Conservation (phyloP, 2,888 invertebrate genomes). For the Stenurella melanura region DNA sequence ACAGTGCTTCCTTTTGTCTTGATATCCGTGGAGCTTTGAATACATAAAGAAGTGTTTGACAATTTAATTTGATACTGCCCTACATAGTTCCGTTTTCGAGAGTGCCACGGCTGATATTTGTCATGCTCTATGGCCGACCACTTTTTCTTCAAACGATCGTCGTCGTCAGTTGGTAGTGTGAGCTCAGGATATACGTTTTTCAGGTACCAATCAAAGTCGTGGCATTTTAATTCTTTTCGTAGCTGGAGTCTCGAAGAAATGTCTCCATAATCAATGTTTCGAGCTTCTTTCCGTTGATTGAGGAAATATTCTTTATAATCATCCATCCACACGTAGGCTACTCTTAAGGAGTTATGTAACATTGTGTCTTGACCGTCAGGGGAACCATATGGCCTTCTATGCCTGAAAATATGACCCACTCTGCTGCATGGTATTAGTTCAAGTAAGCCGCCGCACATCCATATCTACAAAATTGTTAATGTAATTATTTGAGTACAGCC, state of each 20-base stretch:
- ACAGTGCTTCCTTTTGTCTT: conserved; percentile 87
- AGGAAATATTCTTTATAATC: conserved; percentile 91
- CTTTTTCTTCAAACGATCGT: conserved; percentile 76
- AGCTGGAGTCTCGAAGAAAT: conserved; percentile 84
- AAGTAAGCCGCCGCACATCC: conserved; percentile 97
- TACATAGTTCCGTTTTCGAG: conserved; percentile 84
- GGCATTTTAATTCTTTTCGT: conserved; percentile 84
- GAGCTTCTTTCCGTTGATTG: conserved; percentile 79
- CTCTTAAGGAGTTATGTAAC: conserved; percentile 91
- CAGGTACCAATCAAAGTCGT: conserved; percentile 91
- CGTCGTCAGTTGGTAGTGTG: conserved; percentile 78
- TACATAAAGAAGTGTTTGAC: conserved; percentile 83
- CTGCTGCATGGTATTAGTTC: conserved; percentile 96
- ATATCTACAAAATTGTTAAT: conserved; percentile 78
- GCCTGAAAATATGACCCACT: conserved; percentile 96
- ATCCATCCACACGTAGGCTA: conserved; percentile 98
- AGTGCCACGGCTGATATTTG: conserved; percentile 89
- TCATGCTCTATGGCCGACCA: conserved; percentile 79
- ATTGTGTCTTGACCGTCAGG: conserved; percentile 90
- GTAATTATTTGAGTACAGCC: too few species aligned
- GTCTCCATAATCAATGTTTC: conserved; percentile 84
- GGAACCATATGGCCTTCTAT: conserved; percentile 92
- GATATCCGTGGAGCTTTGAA: conserved; percentile 85
- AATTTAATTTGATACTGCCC: conserved; percentile 83
- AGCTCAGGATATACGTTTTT: conserved; percentile 90